Base-by-base conservation (phyloP, 2,888 invertebrate genomes). In the Idaea biselata region DNA sequence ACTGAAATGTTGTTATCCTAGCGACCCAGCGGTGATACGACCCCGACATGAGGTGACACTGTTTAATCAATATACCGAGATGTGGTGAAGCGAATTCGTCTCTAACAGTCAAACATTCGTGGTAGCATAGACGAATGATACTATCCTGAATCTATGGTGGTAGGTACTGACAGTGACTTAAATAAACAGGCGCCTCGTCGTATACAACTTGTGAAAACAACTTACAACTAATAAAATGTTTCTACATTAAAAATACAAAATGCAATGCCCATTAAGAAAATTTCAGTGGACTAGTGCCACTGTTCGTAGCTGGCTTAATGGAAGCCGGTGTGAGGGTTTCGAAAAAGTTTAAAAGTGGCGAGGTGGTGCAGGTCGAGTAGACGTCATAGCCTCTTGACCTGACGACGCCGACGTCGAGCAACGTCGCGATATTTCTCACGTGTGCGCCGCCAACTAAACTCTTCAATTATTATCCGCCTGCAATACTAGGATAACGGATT, bases 311-410 rank as follows among this genome's bases (percentile, higher is more conserved):
- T 78, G 73, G 80, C 75, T 84, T 87, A 87, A 88, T 89, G 84
- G 88, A 88, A 86, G 85, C 79, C 75, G 77, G 82, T 83, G 82
- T 80, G 44, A 78, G 72, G 77, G 78, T 84, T 87, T 87, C 76
- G 81, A 79, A 87, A 88, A 87, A 81, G 81, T 86, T 87, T 87
- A 84, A 87, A 89, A 86, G 82, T 77, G 79, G 79, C 78, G 81
- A 80, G 79, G 80, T 83, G 83, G 80, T 81, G 80, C 77, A 78
- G 86, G 89, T 90, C 87, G 86, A 91, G 90, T 71, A 81, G 76
- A 71, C 84, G 83, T 85, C 86, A 84, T 80, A 83, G 80, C 82
- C 87, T 73, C 90, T 91, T 91, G 90, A 91, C 91, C 89, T 69
- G 79, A 54, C 74, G 73, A 67, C n/a, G n/a, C n/a, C 70, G 79